Evolutionary conservation across 2,113 vertebrate species (phyloP).

Genomic region (Pampusana beccarii): DNA sequence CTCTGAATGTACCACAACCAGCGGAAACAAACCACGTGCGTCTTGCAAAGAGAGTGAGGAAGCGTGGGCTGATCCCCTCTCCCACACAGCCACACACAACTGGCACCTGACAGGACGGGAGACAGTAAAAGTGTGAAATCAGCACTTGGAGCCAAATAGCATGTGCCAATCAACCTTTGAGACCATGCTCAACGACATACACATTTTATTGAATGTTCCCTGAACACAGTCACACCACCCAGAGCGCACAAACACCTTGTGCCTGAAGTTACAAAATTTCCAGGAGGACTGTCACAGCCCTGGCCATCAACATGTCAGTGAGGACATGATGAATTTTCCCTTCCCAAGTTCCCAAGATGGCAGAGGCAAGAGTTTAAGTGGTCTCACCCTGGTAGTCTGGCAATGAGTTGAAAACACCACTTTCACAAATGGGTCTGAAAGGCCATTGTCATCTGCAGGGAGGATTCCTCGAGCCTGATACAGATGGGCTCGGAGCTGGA

Average conservation of each 20-base stretch:
- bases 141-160: background rate
- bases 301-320: background rate
- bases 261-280: background rate
- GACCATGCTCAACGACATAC: background rate
- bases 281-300: background rate
- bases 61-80: background rate
- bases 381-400: conserved; percentile 84
- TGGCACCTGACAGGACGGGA: background rate
- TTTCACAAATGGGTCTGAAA: conserved; percentile 88
- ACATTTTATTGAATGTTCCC: background rate
- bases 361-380: background rate
- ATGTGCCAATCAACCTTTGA: background rate
- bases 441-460: conserved; percentile 88
- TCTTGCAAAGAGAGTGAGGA: background rate
- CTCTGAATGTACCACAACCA: background rate
- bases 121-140: background rate
- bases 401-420: conserved; percentile 92
- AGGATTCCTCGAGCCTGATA: conserved; percentile 91
- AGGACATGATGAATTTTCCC: background rate
- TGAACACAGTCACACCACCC: background rate
- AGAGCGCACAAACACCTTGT: background rate
- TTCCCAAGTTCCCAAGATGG: background rate
- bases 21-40: background rate
- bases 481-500: conserved; percentile 91
- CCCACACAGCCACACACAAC: background rate